These are phyloP conservation scores for Calameuta pallipes DNA, from an alignment of 2,888 invertebrate species.

Conservation along the genomic window DNA sequence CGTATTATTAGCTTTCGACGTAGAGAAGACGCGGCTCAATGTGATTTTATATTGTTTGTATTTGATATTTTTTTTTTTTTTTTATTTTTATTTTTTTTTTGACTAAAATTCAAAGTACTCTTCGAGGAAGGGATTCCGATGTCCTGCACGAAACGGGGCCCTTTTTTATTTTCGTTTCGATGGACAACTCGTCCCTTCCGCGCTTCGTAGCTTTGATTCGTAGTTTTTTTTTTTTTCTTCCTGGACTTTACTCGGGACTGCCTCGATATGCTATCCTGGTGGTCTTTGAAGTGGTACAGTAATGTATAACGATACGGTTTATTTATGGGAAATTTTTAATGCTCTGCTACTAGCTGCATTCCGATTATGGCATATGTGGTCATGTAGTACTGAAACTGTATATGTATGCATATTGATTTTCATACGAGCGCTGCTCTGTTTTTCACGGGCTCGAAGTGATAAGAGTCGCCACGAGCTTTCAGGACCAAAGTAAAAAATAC, in stretches of 20 bases:
- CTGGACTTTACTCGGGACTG: neutral
- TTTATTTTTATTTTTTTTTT: neutral
- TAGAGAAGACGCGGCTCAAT: neutral
- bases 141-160: neutral
- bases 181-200: neutral
- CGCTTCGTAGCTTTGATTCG: neutral
- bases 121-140: neutral
- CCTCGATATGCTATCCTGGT: neutral
- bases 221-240: neutral
- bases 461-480: too few species aligned
- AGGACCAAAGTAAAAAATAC: too few species aligned
- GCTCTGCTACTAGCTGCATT: neutral
- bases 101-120: neutral
- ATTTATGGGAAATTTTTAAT: neutral
- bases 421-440: neutral
- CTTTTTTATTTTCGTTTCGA: neutral
- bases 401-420: neutral
- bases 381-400: neutral
- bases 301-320: neutral
- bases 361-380: neutral
- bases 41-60: neutral
- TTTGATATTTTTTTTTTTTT: neutral
- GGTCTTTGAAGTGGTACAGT: neutral
- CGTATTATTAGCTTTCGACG: neutral
- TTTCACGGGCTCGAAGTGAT: too few species aligned